Conservation (phyloP, 2,797 vertebrate species). For the Anolis apletophallus region DNA sequence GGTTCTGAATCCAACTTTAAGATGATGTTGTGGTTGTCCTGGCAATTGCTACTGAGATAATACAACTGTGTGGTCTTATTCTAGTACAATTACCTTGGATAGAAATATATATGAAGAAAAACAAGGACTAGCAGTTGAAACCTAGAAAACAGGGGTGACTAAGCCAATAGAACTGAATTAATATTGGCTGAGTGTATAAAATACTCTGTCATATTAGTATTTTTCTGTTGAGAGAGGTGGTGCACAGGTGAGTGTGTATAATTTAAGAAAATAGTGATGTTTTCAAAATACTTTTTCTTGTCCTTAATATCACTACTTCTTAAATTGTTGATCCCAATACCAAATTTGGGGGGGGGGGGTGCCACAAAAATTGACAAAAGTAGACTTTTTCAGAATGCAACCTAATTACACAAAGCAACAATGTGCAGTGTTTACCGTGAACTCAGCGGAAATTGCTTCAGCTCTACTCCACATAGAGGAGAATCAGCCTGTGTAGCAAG, state of each 20-base stretch:
- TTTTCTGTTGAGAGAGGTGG: background rate
- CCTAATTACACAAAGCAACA: too few relatives aligned
- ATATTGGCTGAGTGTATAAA: background rate
- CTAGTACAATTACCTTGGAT: background rate
- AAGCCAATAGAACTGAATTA: background rate
- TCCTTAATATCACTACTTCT: too few relatives aligned
- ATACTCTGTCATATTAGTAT: background rate
- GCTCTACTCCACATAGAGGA: too few relatives aligned
- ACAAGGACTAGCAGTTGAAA: background rate
- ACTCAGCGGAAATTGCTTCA: too few relatives aligned
- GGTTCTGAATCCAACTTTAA: too few relatives aligned
- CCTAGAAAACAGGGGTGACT: background rate
- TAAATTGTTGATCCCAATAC: too few relatives aligned
- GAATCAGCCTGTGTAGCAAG: too few relatives aligned
- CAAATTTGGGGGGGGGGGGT: too few relatives aligned
- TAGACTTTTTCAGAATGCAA: too few relatives aligned
- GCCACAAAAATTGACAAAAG: too few relatives aligned
- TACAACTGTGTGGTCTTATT: background rate
- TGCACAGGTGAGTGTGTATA: background rate
- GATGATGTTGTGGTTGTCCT: too few relatives aligned
- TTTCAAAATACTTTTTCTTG: conserved; percentile 11
- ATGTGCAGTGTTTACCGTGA: too few relatives aligned
- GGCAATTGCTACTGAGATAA: background rate
- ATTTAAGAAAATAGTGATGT: background rate
- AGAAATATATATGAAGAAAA: background rate